Percentiles rank a stretch among this genome's conserved stretches.
These are phyloP conservation scores for Iphiclides podalirius DNA, from an alignment of 2,888 invertebrate species.

Conservation along the genomic window DNA sequence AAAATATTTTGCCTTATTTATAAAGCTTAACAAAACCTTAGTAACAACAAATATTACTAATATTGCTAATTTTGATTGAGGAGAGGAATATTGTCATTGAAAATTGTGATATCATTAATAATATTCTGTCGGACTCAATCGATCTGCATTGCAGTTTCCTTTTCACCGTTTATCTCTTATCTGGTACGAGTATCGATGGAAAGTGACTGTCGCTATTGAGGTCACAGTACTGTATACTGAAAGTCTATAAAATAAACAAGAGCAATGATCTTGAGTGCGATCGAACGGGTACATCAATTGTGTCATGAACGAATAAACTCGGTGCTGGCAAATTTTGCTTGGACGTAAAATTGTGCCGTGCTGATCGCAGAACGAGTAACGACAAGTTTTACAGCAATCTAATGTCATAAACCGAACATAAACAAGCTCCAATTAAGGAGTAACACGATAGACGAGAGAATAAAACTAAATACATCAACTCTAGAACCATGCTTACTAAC, in stretches of 20 bases:
- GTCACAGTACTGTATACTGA: constrained; percentile 12
- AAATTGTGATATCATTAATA: background rate
- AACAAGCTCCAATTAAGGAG: no score
- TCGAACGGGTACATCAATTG: background rate
- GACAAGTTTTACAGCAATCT: no score
- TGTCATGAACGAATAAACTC: background rate
- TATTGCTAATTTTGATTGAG: background rate
- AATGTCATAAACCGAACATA: no score
- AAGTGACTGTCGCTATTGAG: constrained; percentile 13
- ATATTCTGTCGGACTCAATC: background rate
- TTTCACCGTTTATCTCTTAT: constrained; percentile 8
- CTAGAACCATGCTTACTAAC: no score
- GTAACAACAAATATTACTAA: no score
- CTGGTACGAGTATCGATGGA: background rate
- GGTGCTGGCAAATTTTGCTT: background rate
- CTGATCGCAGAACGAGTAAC: no score
- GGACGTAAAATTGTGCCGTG: background rate
- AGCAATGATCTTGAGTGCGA: background rate
- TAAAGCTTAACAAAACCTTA: no score
- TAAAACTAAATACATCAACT: no score
- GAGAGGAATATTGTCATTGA: background rate
- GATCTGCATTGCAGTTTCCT: background rate
- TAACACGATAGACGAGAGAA: no score
- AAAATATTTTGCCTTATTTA: no score
- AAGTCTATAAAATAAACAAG: constrained; percentile 9